Base-by-base conservation (phyloP, 2,113 vertebrate species). In the Conger conger region DNA sequence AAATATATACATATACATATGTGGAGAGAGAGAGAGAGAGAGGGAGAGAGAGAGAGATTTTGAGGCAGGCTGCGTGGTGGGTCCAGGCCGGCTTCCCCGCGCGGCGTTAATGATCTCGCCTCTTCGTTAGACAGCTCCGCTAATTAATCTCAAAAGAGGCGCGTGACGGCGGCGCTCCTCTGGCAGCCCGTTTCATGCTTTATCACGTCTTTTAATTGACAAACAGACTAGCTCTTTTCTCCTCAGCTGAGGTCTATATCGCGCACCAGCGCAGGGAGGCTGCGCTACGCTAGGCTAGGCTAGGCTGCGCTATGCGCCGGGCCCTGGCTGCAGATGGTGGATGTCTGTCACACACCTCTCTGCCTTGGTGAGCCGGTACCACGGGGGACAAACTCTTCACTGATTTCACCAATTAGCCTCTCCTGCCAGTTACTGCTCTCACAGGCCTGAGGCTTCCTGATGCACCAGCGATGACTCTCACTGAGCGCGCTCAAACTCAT, bases 201-300 rank as follows among this genome's bases (percentile, higher is more conserved):
- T 96, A 95, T 95, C 95, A 96, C 94, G 88, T 95, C 93, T 96
- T 95, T 95, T 95, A 96, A 95, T 95, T 96, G 94, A 95, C 95
- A 96, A 96, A 95, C 79, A 94, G 95, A 94, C 93, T 93, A 94
- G 93, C 94, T 94, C 94, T 94, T 95, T 95, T 95, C 93, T 95
- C 93, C 94, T 95, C 94, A 91, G 93, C 93, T 96, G 94, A 95
- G 94, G 93, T 95, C 94, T 96, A 95, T 95, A 96, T 95, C 89
- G 81, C 81, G 57, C 86, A n/a, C 23, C 33, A 88, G 81, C 82
- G 80, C 86, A 84, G 83, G 17, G 18, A 23, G 40, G 50, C 45
- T 79, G 27, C 63, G 86, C 27, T 54, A 57, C 40, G 40, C 40
- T n/a, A n/a, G n/a, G 40, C 40, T 42, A 42, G 3, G 40, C 40